A percentile compares a stretch with the other conserved stretches of the same genome.
Conservation (phyloP, 2,113 vertebrate species). For the Formicarius rufipectus region DNA sequence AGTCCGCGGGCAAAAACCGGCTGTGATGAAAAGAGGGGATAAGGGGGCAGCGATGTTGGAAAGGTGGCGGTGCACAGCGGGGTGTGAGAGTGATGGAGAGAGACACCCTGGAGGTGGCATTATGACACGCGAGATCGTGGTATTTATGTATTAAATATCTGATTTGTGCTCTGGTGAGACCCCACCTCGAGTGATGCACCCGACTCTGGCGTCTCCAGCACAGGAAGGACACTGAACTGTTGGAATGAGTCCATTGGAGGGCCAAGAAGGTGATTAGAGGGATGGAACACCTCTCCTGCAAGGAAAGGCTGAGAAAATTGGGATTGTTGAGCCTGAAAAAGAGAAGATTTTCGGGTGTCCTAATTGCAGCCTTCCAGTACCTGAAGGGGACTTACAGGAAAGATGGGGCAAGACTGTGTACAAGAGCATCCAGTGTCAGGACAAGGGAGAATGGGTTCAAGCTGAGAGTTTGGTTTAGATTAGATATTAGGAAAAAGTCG, state of each 20-base stretch:
- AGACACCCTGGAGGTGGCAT: no score
- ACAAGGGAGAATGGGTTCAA: not conserved
- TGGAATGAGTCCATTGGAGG: not conserved
- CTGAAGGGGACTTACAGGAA: not conserved
- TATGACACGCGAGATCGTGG: no score
- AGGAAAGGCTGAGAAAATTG: not conserved
- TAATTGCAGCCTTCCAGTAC: not conserved
- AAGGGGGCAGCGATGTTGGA: no score
- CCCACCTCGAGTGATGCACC: not conserved
- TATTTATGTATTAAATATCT: accelerated
- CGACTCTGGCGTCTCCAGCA: not conserved
- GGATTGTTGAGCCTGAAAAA: not conserved
- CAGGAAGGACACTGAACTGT: not conserved
- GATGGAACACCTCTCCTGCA: not conserved
- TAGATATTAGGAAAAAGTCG: not conserved
- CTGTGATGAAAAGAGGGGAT: no score
- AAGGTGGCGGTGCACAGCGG: no score
- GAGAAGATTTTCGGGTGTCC: not conserved
- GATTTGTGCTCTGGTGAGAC: not conserved
- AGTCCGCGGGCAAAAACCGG: no score
- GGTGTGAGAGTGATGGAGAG: no score
- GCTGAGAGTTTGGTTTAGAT: not conserved
- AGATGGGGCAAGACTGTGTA: not conserved
- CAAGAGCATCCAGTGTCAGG: not conserved
- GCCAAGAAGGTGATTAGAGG: not conserved